These are phyloP conservation scores for Tachuris rubrigastra DNA, from an alignment of 2,113 vertebrate species.

Conservation along the genomic window DNA sequence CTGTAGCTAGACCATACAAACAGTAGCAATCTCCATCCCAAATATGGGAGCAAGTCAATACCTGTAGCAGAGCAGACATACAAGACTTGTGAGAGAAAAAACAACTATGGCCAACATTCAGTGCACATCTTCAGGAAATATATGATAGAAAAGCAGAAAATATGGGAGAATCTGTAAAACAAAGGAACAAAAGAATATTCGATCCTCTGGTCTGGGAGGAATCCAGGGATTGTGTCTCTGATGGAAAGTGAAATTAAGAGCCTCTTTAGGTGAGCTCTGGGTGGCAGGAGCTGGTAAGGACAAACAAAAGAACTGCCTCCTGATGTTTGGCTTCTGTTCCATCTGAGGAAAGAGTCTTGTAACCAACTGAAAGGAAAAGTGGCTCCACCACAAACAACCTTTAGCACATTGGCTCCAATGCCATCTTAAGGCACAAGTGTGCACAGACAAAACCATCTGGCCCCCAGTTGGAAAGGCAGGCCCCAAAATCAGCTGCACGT, in stretches of 20 bases:
- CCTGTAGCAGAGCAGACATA: background rate
- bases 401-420: background rate
- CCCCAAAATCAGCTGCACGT: background rate
- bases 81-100: background rate
- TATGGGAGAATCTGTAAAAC: background rate
- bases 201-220: background rate
- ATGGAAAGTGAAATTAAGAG: background rate
- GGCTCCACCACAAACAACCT: background rate
- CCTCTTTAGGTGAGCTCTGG: background rate
- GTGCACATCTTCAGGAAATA: background rate
- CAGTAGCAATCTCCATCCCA: background rate
- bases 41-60: background rate
- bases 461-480: background rate
- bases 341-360: background rate
- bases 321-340: background rate
- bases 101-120: background rate
- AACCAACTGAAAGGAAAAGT: background rate
- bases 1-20: background rate
- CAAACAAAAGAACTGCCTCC: background rate
- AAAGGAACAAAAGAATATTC: background rate
- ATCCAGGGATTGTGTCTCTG: background rate
- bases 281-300: background rate
- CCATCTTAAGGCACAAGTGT: background rate
- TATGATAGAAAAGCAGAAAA: background rate
- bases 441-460: background rate